These are phyloP conservation scores for Eupithecia centaureata DNA, from an alignment of 2,888 invertebrate species.

Conservation along the genomic window DNA sequence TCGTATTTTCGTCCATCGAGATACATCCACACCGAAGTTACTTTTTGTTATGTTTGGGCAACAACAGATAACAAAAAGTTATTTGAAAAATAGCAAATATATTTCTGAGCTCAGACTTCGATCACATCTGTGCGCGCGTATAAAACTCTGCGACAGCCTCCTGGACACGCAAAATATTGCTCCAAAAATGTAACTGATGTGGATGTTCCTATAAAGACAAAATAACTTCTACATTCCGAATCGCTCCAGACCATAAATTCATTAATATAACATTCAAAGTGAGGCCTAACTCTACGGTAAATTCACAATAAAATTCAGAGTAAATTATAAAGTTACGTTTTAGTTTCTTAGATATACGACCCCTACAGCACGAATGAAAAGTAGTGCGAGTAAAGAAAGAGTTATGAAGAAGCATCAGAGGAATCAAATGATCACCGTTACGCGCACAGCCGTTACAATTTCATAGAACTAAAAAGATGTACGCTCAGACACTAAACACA, in stretches of 20 bases:
- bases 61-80: neutral
- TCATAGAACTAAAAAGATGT: slow-evolving; percentile 2
- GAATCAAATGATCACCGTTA: slow-evolving; percentile 10
- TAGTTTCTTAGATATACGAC: neutral
- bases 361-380: neutral
- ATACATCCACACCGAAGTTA: neutral
- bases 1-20: neutral
- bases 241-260: slow-evolving; percentile 45
- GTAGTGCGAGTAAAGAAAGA: neutral
- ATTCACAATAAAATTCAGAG: slow-evolving; percentile 4
- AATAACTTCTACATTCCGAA: slow-evolving; percentile 40
- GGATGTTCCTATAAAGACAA: slow-evolving; percentile 25
- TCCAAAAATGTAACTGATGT: too few relatives aligned
- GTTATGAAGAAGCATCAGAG: slow-evolving; percentile 11
- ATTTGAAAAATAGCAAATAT: too few relatives aligned
- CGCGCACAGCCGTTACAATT: slow-evolving; percentile 9
- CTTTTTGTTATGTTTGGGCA: neutral
- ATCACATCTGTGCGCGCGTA: too few relatives aligned
- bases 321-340: neutral
- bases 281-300: slow-evolving; percentile 17
- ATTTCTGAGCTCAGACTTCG: too few relatives aligned
- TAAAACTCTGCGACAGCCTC: neutral
- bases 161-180: too few relatives aligned
- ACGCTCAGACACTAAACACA: neutral
- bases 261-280: slow-evolving; percentile 36